phyloP scores from a whole-genome alignment of 2,797 vertebrate species.

The Tinamus major region DNA sequence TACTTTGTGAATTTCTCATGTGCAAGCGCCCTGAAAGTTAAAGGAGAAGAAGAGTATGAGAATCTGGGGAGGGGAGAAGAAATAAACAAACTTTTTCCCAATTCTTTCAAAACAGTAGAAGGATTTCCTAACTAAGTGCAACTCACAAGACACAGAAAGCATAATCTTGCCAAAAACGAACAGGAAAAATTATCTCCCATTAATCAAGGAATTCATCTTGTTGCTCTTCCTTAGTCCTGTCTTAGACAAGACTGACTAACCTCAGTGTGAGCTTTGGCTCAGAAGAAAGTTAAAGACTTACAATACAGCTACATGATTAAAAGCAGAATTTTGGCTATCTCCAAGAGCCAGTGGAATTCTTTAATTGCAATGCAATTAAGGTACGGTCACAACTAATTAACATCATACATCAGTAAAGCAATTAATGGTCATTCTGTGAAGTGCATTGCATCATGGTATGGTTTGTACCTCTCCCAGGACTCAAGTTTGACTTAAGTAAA shows the following conservation, averaged over 20 bases:
- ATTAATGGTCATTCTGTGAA: constrained; percentile 48
- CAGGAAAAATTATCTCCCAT: not conserved
- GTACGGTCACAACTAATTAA: constrained; percentile 63
- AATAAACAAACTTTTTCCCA: not conserved
- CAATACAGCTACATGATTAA: not conserved
- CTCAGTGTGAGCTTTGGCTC: not conserved
- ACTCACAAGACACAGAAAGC: not conserved
- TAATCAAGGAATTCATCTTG: not conserved
- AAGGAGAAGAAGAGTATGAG: constrained; percentile 38
- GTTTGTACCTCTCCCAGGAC: constrained; percentile 6
- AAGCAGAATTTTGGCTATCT: constrained; percentile 36
- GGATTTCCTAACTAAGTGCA: not conserved
- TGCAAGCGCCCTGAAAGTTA: constrained; percentile 90
- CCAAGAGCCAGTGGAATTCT: constrained; percentile 68
- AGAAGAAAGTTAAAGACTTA: constrained; percentile 19
- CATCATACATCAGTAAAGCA: constrained; percentile 1
- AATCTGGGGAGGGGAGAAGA: not conserved
- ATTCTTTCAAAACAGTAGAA: not conserved
- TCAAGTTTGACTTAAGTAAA: constrained; percentile 28
- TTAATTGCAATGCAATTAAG: constrained; percentile 71
- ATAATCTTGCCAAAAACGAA: not conserved
- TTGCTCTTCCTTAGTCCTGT: not conserved
- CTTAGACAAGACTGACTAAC: not conserved
- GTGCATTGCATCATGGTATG: constrained; percentile 56
- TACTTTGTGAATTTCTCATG: constrained; percentile 99